These are phyloP conservation scores for Spermophilus dauricus DNA, from an alignment of 2,113 vertebrate species.

Conservation along the genomic window DNA sequence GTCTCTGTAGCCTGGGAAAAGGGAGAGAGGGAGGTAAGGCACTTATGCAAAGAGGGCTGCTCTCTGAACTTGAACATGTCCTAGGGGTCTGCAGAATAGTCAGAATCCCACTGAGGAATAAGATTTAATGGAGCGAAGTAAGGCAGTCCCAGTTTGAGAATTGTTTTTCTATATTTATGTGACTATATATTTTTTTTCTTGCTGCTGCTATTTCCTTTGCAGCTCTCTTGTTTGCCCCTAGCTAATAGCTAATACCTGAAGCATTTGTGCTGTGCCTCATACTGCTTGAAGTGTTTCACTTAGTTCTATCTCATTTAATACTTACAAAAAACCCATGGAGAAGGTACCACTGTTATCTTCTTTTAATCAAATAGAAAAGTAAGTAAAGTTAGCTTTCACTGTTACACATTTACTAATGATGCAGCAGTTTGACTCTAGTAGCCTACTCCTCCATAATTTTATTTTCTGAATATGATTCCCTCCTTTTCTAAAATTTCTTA, in stretches of 20 bases:
- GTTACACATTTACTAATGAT: neutral
- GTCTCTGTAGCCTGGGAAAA: neutral
- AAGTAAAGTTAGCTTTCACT: neutral
- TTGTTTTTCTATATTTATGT: constrained; percentile 38
- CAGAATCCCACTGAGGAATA: neutral
- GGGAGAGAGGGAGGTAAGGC: neutral
- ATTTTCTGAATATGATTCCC: neutral
- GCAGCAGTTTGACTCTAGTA: neutral
- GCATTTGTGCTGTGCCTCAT: neutral
- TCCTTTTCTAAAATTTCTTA: neutral
- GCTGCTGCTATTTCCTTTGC: neutral
- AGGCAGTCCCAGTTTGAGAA: constrained; percentile 5
- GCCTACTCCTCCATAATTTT: neutral
- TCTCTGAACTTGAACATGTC: constrained; percentile 61
- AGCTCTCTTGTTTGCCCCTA: neutral
- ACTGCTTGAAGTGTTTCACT: neutral
- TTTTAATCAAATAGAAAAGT: neutral
- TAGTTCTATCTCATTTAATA: neutral
- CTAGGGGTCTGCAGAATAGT: neutral
- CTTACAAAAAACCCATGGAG: neutral
- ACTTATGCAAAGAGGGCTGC: neutral
- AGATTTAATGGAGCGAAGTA: constrained; percentile 12
- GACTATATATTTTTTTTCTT: neutral
- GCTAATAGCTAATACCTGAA: neutral
- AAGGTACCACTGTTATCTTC: neutral